These are phyloP conservation scores for Paracentrotus lividus DNA, from an alignment of 53 echinoderm and acorn worm genomes.

Conservation along the genomic window DNA sequence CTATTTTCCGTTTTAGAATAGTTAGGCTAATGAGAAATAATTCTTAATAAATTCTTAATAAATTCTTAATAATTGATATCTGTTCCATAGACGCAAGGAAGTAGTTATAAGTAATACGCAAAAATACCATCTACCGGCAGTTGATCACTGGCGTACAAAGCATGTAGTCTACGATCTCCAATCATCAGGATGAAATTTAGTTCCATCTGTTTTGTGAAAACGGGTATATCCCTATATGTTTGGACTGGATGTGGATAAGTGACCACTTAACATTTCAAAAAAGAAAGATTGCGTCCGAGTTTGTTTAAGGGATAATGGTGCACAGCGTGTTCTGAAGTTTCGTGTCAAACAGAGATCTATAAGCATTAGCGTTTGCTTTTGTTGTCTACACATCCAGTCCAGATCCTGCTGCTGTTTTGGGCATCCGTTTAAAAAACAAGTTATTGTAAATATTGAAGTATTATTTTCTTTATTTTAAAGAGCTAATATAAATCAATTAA, in stretches of 20 bases:
- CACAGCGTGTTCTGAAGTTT: not conserved
- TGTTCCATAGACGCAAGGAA: no score
- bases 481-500: no score
- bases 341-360: not conserved
- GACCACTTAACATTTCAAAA: conserved; percentile 1
- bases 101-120: no score
- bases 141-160: no score
- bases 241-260: conserved; percentile 24
- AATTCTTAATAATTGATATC: no score
- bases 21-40: no score
- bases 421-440: not conserved
- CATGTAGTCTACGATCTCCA: not conserved
- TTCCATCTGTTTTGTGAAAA: not conserved
- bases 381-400: not conserved
- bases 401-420: not conserved
- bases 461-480: no score
- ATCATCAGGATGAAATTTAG: not conserved
- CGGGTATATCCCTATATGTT: not conserved
- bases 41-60: no score
- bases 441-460: not conserved
- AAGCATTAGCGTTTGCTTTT: not conserved
- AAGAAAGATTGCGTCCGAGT: not conserved
- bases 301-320: conserved; percentile 25
- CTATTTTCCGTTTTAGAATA: no score
- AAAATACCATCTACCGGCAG: no score